Percentiles rank a stretch among this genome's conserved stretches.
These are phyloP conservation scores for Clostera curtula DNA, from an alignment of 2,888 invertebrate species.

Conservation along the genomic window DNA sequence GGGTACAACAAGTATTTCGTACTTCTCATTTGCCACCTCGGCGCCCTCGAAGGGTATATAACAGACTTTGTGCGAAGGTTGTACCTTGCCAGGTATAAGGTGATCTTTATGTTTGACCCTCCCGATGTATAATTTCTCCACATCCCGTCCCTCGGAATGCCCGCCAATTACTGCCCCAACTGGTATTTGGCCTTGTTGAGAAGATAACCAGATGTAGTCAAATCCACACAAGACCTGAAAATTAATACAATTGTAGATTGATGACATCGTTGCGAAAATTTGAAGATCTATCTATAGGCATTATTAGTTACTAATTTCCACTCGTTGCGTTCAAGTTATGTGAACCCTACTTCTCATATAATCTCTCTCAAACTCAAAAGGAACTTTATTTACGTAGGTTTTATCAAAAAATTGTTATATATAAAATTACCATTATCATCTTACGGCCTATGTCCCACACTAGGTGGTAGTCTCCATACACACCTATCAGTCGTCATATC, in stretches of 20 bases:
- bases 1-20: slow-evolving; percentile 37
- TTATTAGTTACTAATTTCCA: too few relatives aligned
- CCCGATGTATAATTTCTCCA: slow-evolving; percentile 76
- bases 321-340: too few relatives aligned
- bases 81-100: slow-evolving; percentile 86
- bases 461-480: too few relatives aligned
- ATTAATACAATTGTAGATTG: slow-evolving; percentile 3
- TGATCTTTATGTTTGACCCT: slow-evolving; percentile 81
- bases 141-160: slow-evolving; percentile 50
- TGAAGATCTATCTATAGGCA: too few relatives aligned
- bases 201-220: slow-evolving; percentile 69
- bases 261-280: too few relatives aligned
- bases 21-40: slow-evolving; percentile 29
- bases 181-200: slow-evolving; percentile 76
- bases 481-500: too few relatives aligned
- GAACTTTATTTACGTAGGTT: too few relatives aligned
- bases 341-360: too few relatives aligned
- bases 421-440: too few relatives aligned
- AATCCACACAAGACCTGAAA: slow-evolving; percentile 51
- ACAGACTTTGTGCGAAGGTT: slow-evolving; percentile 78
- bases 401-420: too few relatives aligned
- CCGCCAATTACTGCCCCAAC: slow-evolving; percentile 80
- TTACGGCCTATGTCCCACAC: too few relatives aligned
- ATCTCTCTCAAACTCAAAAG: too few relatives aligned
- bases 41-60: slow-evolving; percentile 77